Percentiles rank a stretch among this genome's conserved stretches.
phyloP scores from a whole-genome alignment of 2,113 vertebrate genomes.

The Acinonyx jubatus region DNA sequence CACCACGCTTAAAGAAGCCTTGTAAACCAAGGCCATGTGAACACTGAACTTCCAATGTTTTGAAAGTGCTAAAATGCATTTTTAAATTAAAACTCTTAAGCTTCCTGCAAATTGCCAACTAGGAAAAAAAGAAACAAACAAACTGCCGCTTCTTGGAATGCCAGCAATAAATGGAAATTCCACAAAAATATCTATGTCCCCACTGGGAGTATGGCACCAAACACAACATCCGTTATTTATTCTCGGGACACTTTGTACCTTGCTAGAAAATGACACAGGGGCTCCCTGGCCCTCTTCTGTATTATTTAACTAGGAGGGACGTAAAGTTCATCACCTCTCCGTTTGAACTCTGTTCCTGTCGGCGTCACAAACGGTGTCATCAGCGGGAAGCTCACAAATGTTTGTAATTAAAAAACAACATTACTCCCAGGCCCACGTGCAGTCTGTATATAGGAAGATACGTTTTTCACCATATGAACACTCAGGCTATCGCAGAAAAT shows the following conservation, averaged over 20 bases:
- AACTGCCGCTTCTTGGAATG: conserved; percentile 33
- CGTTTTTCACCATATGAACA: conserved; percentile 17
- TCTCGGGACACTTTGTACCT: conserved; percentile 44
- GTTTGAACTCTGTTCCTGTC: background rate
- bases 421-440: conserved; percentile 4
- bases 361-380: conserved; percentile 36
- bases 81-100: background rate
- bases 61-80: background rate
- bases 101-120: background rate
- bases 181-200: conserved; percentile 27
- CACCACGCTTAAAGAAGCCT: background rate
- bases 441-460: background rate
- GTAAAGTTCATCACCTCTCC: conserved; percentile 16
- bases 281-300: background rate
- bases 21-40: background rate
- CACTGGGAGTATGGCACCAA: background rate
- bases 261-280: conserved; percentile 12
- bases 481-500: background rate
- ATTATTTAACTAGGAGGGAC: background rate
- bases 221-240: background rate
- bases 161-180: conserved; percentile 50
- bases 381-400: background rate
- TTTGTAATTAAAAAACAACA: conserved; percentile 29
- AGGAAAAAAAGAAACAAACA: background rate
- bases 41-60: background rate